phyloP scores from a whole-genome alignment of 2,888 invertebrate genomes.

The Meteorus colon region DNA sequence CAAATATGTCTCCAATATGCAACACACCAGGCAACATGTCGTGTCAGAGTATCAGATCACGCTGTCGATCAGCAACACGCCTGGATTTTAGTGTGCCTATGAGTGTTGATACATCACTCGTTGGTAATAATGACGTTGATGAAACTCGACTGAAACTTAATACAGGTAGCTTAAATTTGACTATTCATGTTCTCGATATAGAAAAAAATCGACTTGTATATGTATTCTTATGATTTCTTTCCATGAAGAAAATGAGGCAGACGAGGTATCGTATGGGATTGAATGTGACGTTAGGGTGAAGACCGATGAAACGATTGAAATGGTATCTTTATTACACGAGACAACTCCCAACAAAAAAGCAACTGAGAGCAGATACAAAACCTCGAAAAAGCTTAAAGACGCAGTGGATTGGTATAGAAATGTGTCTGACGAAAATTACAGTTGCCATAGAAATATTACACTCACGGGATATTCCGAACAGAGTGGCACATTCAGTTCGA shows the following conservation, averaged over 20 bases:
- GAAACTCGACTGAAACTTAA: constrained; percentile 18
- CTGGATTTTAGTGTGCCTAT: constrained; percentile 65
- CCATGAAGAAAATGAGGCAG: constrained; percentile 12
- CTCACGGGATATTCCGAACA: constrained; percentile 57
- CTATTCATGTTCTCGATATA: no score
- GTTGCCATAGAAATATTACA: constrained; percentile 55
- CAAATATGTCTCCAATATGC: constrained; percentile 66
- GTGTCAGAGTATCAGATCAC: constrained; percentile 59
- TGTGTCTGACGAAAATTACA: constrained; percentile 56
- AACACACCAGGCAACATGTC: constrained; percentile 58
- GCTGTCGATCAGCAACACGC: constrained; percentile 57
- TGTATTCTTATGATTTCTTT: constrained; percentile 22
- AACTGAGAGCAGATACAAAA: constrained; percentile 40
- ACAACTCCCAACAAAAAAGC: constrained; percentile 46
- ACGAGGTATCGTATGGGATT: neutral
- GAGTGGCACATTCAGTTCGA: constrained; percentile 58
- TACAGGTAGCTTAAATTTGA: constrained; percentile 32
- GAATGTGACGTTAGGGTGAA: neutral
- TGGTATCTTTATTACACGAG: constrained; percentile 51
- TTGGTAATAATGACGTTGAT: constrained; percentile 46
- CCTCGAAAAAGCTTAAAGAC: constrained; percentile 47
- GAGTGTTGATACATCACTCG: constrained; percentile 59
- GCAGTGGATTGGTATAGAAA: constrained; percentile 54
- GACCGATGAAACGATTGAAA: constrained; percentile 49
- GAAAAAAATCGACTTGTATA: constrained; percentile 4